A percentile compares a stretch with the other conserved stretches of the same genome.
phyloP scores from a whole-genome alignment of 2,113 vertebrate genomes.

The Protomyctophum bolini region DNA sequence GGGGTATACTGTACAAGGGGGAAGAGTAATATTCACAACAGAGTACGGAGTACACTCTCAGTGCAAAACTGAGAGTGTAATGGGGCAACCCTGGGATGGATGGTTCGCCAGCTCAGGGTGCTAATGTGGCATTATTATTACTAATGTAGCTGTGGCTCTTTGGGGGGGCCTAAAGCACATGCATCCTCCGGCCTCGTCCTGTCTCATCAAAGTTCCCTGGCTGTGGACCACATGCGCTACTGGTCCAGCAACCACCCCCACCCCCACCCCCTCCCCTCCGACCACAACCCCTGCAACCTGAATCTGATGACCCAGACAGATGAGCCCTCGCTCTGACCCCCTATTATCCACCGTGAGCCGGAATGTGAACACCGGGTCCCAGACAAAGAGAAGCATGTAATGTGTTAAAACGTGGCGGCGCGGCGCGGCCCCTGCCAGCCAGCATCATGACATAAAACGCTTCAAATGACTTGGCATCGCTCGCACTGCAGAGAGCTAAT shows the following conservation, averaged over 20 bases:
- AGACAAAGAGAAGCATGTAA: neutral
- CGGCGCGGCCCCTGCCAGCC: neutral
- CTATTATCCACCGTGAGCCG: neutral
- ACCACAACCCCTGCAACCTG: no score
- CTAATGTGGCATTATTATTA: conserved; percentile 66
- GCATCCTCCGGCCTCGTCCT: conserved; percentile 6
- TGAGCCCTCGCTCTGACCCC: conserved; percentile 2
- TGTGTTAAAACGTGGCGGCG: neutral
- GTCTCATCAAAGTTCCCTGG: neutral
- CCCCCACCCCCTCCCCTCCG: neutral
- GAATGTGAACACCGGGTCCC: neutral
- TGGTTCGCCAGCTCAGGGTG: conserved; percentile 8
- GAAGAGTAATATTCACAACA: conserved; percentile 16
- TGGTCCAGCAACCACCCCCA: neutral
- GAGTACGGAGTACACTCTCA: neutral
- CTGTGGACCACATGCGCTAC: neutral
- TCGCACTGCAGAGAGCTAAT: neutral
- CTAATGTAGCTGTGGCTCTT: conserved; percentile 2
- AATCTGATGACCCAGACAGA: conserved; percentile 9
- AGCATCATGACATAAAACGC: neutral
- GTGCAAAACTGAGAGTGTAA: conserved; percentile 9
- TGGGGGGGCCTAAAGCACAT: conserved; percentile 22
- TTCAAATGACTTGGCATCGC: conserved; percentile 8
- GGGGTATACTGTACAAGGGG: conserved; percentile 26
- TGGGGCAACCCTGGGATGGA: neutral